Percentiles rank a stretch among this genome's conserved stretches.
phyloP scores from a whole-genome alignment of 2,888 invertebrate genomes.

The Aricia artaxerxes region DNA sequence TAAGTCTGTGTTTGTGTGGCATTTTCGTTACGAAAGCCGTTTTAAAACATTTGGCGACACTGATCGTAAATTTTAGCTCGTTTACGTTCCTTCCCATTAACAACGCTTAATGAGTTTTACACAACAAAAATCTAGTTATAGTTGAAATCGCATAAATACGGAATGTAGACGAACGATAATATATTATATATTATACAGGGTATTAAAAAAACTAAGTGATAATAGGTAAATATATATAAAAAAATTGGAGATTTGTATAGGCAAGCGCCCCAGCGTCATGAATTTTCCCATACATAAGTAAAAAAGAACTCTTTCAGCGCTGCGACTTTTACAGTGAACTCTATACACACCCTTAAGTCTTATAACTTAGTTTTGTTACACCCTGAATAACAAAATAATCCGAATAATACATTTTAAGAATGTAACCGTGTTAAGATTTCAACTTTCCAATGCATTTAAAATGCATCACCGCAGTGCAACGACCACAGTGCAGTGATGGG shows the following conservation, averaged over 20 bases:
- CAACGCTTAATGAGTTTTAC: conserved; percentile 46
- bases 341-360: not conserved
- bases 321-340: no score
- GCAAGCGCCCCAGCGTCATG: no score
- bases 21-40: conserved; percentile 64
- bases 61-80: conserved; percentile 62
- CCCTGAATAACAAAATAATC: not conserved
- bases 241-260: no score
- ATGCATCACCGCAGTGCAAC: conserved; percentile 77
- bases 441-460: conserved; percentile 76
- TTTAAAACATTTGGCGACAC: conserved; percentile 66
- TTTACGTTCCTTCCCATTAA: conserved; percentile 63
- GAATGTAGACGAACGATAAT: not conserved
- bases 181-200: not conserved
- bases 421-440: conserved; percentile 34
- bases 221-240: no score
- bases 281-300: no score
- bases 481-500: conserved; percentile 73
- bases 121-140: conserved; percentile 39
- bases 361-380: no score
- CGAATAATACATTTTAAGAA: not conserved
- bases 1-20: conserved; percentile 44
- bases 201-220: no score
- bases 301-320: no score
- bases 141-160: not conserved